Percentiles rank a stretch among this genome's conserved stretches.
Evolutionary conservation across 23 tunicate genomes (phyloP).

Genomic region (Phallusia fumigata): DNA sequence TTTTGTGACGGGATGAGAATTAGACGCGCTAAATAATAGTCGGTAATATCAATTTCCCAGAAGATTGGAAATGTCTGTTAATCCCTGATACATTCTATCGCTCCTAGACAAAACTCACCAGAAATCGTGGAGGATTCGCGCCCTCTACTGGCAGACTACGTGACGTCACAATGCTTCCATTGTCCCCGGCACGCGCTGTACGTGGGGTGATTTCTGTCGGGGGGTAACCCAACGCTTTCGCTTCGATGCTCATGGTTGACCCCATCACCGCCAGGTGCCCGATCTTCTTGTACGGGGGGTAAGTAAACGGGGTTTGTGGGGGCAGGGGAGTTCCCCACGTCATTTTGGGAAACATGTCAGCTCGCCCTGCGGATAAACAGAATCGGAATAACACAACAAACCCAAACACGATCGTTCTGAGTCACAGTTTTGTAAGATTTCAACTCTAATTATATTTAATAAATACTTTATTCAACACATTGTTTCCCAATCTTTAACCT

Average conservation of each 20-base stretch:
- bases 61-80: no score
- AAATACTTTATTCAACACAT: no score
- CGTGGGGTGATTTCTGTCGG: slow-evolving; percentile 35
- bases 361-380: slow-evolving; percentile 52
- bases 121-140: slow-evolving; percentile 21
- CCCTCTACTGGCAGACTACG: slow-evolving; percentile 38
- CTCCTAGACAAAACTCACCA: slow-evolving; percentile 33
- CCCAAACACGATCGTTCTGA: no score
- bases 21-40: no score
- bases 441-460: no score
- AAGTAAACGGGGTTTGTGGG: slow-evolving; percentile 91
- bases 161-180: slow-evolving; percentile 33
- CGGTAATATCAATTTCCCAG: no score
- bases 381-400: no score
- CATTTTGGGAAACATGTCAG: slow-evolving; percentile 93
- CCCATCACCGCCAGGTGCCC: slow-evolving; percentile 96
- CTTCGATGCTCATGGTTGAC: slow-evolving; percentile 79
- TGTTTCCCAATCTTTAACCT: no score
- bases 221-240: slow-evolving; percentile 24
- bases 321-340: slow-evolving; percentile 93
- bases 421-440: no score
- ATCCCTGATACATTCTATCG: no score
- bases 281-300: slow-evolving; percentile 84
- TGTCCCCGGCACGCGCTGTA: slow-evolving; percentile 10
- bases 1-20: no score